A percentile compares a stretch with the other conserved stretches of the same genome.
phyloP scores from a whole-genome alignment of 2,888 invertebrate genomes.

The Coremacera marginata region DNA sequence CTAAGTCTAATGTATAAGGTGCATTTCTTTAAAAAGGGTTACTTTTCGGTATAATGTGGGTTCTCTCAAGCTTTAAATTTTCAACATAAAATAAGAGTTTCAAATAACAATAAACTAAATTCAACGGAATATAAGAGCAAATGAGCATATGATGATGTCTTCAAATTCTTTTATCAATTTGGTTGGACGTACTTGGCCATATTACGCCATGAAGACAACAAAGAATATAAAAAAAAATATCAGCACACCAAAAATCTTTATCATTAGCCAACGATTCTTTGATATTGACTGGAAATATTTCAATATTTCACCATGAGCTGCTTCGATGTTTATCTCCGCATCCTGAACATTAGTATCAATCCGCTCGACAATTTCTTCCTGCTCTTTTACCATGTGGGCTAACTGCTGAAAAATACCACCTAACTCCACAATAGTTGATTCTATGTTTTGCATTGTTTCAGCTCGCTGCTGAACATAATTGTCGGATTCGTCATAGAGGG shows the following conservation, averaged over 20 bases:
- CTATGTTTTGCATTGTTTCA: conserved; percentile 99
- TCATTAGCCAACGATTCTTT: conserved; percentile 98
- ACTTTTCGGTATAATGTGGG: too few species aligned
- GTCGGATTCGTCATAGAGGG: conserved; percentile 88
- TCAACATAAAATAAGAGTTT: too few species aligned
- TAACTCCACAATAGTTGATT: conserved; percentile 97
- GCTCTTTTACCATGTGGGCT: conserved; percentile 88
- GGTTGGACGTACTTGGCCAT: background rate
- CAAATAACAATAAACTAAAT: too few species aligned
- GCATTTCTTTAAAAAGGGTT: too few species aligned
- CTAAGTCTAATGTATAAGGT: too few species aligned
- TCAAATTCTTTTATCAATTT: background rate
- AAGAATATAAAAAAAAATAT: conserved; percentile 99
- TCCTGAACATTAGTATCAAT: conserved; percentile 98
- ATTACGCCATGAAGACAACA: conserved; percentile 93
- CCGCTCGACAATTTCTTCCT: conserved; percentile 96
- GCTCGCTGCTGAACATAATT: conserved; percentile 92
- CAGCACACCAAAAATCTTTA: conserved; percentile 97
- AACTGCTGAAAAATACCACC: conserved; percentile 98
- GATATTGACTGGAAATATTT: conserved; percentile 98
- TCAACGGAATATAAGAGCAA: too few species aligned
- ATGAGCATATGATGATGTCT: background rate
- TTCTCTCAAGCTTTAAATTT: too few species aligned
- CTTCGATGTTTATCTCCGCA: conserved; percentile 95
- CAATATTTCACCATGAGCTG: conserved; percentile 96